These are phyloP conservation scores for Trissolcus japonicus DNA, from an alignment of 2,888 invertebrate genomes.

Conservation along the genomic window DNA sequence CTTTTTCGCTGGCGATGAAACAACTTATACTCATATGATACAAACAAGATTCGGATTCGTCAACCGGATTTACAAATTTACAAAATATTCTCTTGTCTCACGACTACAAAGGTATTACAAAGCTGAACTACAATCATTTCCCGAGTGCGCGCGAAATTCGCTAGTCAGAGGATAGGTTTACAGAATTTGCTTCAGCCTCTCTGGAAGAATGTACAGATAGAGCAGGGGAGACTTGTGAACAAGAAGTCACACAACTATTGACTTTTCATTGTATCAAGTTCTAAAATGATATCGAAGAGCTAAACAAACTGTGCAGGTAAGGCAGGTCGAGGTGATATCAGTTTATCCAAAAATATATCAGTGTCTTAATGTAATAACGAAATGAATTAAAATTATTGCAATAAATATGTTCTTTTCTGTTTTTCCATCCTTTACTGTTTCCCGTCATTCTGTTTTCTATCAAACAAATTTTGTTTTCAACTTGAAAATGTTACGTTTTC, in stretches of 20 bases:
- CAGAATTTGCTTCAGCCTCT: constrained; percentile 11
- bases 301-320: constrained; percentile 48
- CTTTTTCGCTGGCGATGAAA: constrained; percentile 6
- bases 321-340: constrained; percentile 52
- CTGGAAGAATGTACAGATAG: constrained; percentile 43
- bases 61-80: constrained; percentile 51
- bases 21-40: constrained; percentile 37
- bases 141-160: constrained; percentile 11
- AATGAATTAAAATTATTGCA: not conserved
- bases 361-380: too few species aligned
- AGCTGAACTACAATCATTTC: constrained; percentile 32
- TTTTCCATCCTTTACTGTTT: too few species aligned
- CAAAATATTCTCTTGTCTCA: constrained; percentile 47
- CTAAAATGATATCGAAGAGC: constrained; percentile 31
- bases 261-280: constrained; percentile 20
- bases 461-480: not conserved
- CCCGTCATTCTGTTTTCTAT: too few species aligned
- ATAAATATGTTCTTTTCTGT: not conserved
- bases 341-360: constrained; percentile 18
- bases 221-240: too few species aligned
- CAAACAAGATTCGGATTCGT: constrained; percentile 32
- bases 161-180: constrained; percentile 16
- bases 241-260: constrained; percentile 10
- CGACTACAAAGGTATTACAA: constrained; percentile 39
- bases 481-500: not conserved